Base-by-base conservation (phyloP, 1,140 invertebrate species). In the Eurosta solidaginis region DNA sequence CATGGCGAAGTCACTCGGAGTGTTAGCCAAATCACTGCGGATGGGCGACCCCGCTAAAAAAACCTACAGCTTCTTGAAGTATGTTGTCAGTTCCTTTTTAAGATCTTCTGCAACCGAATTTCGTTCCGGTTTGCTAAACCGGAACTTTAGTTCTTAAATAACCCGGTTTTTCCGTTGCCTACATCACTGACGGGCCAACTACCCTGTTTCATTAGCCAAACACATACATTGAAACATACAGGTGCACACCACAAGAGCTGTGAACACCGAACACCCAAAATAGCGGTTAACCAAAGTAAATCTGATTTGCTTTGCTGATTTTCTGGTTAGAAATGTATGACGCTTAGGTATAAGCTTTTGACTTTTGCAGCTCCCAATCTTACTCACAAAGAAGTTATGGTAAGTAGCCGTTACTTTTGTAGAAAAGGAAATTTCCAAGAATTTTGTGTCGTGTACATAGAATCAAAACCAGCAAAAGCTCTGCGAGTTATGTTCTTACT, bases 401-500 rank as follows among this genome's bases (percentile, higher is more conserved):
- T n/a, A n/a, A n/a, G n/a, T n/a, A n/a, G 33, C 54, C 29, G 54
- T 59, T 59, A 17, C 12, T 33, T 33, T 14, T 17, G 33, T 68
- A 20, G 59, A 68, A 42, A 68, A 40, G 59, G 33, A 40, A 68
- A 68, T 68, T 68, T 68, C 59, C 9, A 33, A 68, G 40, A 68
- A 33, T 68, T 68, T 29, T 7, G 5, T 59, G 29, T 14, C 54
- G 33, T 1, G 6, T 17, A 59, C 3, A 17, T 47, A 47, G 45
- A n/a, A n/a, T n/a, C n/a, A n/a, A n/a, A n/a, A n/a, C 9, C 14
- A 47, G 45, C n/a, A n/a, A n/a, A n/a, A n/a, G n/a, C n/a, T n/a
- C n/a, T 47, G 45, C n/a, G 4, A 47, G 14, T 40, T 40, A 36
- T 68, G 59, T 68, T 42, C 59, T 40, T 68, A n/a, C 40, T 40